Base-by-base conservation (phyloP, 1,140 invertebrate species). In the Microplitis mediator region DNA sequence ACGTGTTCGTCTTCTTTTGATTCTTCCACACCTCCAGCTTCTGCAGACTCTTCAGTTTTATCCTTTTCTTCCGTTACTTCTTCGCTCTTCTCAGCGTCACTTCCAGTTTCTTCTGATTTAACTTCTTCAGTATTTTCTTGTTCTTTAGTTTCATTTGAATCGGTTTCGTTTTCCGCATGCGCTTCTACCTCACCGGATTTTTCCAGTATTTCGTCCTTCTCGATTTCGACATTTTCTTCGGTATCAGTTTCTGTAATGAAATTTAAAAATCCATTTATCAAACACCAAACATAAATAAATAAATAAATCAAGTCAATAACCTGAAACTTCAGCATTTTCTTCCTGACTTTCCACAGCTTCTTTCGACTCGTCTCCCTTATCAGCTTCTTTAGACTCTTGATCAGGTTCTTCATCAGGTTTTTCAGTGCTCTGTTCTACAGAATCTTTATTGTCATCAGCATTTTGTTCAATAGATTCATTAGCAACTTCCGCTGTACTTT, bases 91-190 rank as follows among this genome's bases (percentile, higher is more conserved):
- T 77, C 69, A 64, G 13, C 68, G n/a, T 75, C 79, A 4, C 2
- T 2, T 23, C 71, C 69, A 64, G 31, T 74, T 73, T 86, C 81
- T 39, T 80, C 80, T 73, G 85, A 78, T 75, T 86, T 84, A 60
- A 71, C 63, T 13, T 74, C 73, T 6, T 69, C 74, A 23, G 56
- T 54, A 54, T 54, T 54, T 14, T 14, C 56, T 58, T 58, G 14
- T 16, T 58, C 56, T 54, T 39, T 23, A 62, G 34, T 8, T 62
- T 35, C 32, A 6, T 62, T 64, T 16, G 62, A 64, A 8, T 39
- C 14, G 23, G 5, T 64, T 36, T 39, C 39, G 35, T 62, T 11
- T 9, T 1, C 39, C 39, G 39, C 23, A 23, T 23, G 4, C 11
- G 6, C 39, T 45, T 9, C 39, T 9, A 45, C 39, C 39, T 45